These are phyloP conservation scores for Lithophane socia DNA, from an alignment of 2,888 invertebrate genomes.

Conservation along the genomic window DNA sequence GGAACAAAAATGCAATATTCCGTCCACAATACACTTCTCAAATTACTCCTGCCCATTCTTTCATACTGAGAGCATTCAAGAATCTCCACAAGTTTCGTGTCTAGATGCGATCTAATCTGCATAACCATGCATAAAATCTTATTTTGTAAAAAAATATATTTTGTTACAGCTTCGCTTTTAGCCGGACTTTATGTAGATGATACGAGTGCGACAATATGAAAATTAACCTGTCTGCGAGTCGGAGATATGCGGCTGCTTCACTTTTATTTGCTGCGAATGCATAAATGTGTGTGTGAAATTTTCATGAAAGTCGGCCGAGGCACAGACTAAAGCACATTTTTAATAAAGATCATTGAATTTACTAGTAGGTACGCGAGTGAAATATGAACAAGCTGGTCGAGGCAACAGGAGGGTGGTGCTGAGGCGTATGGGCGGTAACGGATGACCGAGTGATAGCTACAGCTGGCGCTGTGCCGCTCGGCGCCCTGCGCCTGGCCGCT, in stretches of 20 bases:
- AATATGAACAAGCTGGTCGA: conserved; percentile 67
- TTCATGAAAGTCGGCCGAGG: conserved; percentile 32
- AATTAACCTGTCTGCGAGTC: conserved; percentile 58
- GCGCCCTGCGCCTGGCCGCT: conserved; percentile 33
- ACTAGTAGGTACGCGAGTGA: conserved; percentile 61
- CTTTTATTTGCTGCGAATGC: conserved; percentile 31
- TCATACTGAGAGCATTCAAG: conserved; percentile 45
- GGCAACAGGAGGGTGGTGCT: conserved; percentile 78
- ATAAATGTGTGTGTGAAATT: conserved; percentile 31
- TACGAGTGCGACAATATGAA: conserved; percentile 56
- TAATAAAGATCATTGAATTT: conserved; percentile 64
- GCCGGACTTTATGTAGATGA: conserved; percentile 51
- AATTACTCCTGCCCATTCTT: conserved; percentile 48
- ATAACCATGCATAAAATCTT: conserved; percentile 66
- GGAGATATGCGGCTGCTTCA: conserved; percentile 35
- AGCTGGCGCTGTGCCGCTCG: conserved; percentile 51
- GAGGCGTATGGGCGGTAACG: conserved; percentile 71
- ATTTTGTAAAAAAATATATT: conserved; percentile 66
- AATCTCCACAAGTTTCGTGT: conserved; percentile 52
- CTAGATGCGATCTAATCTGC: conserved; percentile 63
- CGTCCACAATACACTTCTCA: conserved; percentile 37
- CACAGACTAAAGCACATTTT: conserved; percentile 43
- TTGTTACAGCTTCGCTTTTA: conserved; percentile 56
- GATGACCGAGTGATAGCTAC: conserved; percentile 55
- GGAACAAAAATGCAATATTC: conserved; percentile 34